Conservation (phyloP, 2,888 invertebrate genomes). For the Brenthis hecate region DNA sequence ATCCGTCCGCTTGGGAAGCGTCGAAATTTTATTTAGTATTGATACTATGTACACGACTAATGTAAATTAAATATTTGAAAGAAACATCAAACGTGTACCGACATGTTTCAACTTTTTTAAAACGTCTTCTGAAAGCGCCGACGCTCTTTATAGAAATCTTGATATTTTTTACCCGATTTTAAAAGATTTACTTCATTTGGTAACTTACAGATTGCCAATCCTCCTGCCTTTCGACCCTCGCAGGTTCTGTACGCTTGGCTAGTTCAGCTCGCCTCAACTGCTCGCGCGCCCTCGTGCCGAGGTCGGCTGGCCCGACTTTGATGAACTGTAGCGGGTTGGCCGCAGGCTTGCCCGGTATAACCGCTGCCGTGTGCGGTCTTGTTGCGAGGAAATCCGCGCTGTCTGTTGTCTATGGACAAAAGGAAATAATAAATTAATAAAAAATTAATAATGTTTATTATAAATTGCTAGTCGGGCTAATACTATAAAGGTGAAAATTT, state of each 20-base stretch:
- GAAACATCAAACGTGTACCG: no score
- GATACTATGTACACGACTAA: not conserved
- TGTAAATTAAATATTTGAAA: not conserved
- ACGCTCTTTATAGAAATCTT: no score
- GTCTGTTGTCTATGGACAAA: constrained; percentile 69
- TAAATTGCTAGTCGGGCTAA: no score
- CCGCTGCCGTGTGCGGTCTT: constrained; percentile 82
- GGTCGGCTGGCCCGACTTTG: constrained; percentile 92
- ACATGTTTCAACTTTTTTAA: no score
- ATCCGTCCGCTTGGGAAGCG: not conserved
- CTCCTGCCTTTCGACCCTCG: constrained; percentile 91
- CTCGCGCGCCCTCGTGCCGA: constrained; percentile 92
- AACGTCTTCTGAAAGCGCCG: no score
- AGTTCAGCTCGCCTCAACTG: constrained; percentile 93
- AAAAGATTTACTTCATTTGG: not conserved
- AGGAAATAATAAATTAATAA: not conserved
- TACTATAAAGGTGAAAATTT: no score
- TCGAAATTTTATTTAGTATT: not conserved
- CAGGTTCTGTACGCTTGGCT: constrained; percentile 91
- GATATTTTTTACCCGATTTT: no score
- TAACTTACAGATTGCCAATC: constrained; percentile 94
- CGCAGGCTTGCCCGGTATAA: constrained; percentile 91
- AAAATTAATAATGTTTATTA: no score
- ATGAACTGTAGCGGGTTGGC: constrained; percentile 94
- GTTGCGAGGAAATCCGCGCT: constrained; percentile 79